These are phyloP conservation scores for Triplophysa rosa DNA, from an alignment of 2,113 vertebrate species.

Conservation along the genomic window DNA sequence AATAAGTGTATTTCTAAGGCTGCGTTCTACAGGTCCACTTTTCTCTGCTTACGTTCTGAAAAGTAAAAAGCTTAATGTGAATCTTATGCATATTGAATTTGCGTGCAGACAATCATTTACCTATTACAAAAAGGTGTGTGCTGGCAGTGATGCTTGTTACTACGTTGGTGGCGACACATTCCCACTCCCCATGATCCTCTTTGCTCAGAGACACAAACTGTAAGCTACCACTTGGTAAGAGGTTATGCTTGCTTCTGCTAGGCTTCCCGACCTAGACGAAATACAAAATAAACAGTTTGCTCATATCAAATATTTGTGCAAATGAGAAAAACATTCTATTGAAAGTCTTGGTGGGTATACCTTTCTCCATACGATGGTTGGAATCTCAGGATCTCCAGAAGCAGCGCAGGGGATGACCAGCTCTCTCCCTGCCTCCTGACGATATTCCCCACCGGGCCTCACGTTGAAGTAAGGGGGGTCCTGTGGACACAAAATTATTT, in stretches of 20 bases:
- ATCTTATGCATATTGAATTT: neutral
- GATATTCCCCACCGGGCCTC: constrained; percentile 98
- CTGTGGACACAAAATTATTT: constrained; percentile 62
- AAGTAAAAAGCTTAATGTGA: too few relatives aligned
- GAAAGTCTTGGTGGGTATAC: constrained; percentile 63
- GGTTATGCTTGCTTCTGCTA: constrained; percentile 97
- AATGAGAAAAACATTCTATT: neutral
- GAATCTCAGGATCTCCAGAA: constrained; percentile 95
- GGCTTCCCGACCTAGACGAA: constrained; percentile 93
- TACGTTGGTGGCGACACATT: constrained; percentile 96
- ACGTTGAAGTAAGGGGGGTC: constrained; percentile 99
- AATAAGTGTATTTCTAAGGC: too few relatives aligned
- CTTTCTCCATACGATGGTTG: constrained; percentile 97
- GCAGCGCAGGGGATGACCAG: constrained; percentile 97
- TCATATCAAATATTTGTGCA: neutral
- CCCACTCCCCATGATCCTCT: constrained; percentile 99
- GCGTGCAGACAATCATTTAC: constrained; percentile 68
- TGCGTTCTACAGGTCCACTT: too few relatives aligned
- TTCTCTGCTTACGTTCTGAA: too few relatives aligned
- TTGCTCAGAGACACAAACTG: constrained; percentile 97
- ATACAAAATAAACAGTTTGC: neutral
- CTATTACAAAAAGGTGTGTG: constrained; percentile 95
- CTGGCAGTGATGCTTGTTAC: constrained; percentile 99
- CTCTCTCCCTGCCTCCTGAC: constrained; percentile 97
- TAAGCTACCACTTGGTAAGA: constrained; percentile 92